Evolutionary conservation across 2,888 invertebrate species (phyloP).

Genomic region (Helicoverpa assulta): DNA sequence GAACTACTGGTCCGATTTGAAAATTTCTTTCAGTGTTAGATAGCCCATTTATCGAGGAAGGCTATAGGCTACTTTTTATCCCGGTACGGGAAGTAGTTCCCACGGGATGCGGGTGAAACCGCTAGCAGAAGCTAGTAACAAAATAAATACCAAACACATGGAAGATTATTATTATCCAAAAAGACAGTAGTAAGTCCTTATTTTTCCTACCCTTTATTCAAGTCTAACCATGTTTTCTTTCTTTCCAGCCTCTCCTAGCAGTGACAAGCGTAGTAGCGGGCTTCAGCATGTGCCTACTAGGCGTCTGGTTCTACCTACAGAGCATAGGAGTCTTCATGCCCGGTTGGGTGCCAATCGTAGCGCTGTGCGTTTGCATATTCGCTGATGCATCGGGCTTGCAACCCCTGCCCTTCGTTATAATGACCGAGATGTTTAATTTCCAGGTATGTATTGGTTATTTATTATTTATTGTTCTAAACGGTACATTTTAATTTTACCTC

Average conservation of each 20-base stretch:
- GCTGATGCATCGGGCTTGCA: constrained; percentile 85
- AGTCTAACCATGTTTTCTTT: not conserved
- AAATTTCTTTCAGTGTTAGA: too few species aligned
- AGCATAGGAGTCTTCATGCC: constrained; percentile 73
- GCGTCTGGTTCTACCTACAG: constrained; percentile 85
- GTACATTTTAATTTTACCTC: too few species aligned
- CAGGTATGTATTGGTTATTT: constrained; percentile 81
- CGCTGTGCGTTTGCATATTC: constrained; percentile 81
- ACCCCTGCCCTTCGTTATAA: constrained; percentile 85
- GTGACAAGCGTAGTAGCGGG: constrained; percentile 84
- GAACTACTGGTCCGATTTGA: too few species aligned
- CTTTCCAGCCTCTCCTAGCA: constrained; percentile 81
- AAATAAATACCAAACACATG: too few species aligned
- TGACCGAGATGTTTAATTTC: constrained; percentile 88
- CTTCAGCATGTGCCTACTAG: constrained; percentile 84
- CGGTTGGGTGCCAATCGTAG: constrained; percentile 84
- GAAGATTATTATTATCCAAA: too few species aligned
- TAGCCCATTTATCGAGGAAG: too few species aligned
- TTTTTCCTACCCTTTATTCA: not conserved
- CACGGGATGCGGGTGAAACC: too few species aligned
- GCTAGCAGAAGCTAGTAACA: too few species aligned
- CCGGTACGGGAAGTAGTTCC: too few species aligned
- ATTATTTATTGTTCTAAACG: too few species aligned
- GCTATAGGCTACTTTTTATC: too few species aligned
- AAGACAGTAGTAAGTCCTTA: too few species aligned